Conservation (phyloP, 2,113 vertebrate species). For the Plestiodon gilberti region DNA sequence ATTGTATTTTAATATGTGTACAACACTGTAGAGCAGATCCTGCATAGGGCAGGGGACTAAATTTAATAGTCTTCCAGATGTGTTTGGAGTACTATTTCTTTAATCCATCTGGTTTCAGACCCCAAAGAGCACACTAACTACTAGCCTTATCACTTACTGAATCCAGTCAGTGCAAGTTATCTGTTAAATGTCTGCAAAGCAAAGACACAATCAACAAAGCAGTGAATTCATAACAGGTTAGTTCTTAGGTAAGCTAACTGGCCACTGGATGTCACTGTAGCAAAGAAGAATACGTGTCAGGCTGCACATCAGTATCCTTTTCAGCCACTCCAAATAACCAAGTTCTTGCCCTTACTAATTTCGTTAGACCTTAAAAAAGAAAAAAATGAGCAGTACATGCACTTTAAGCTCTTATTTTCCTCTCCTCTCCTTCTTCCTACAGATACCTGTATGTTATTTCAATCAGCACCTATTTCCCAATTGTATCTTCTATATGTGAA, state of each 20-base stretch:
- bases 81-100: constrained; percentile 16
- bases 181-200: constrained; percentile 36
- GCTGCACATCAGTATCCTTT: not conserved
- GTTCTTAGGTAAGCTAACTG: not conserved
- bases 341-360: not conserved
- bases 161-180: constrained; percentile 37
- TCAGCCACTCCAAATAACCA: not conserved
- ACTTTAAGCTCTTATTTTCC: not conserved
- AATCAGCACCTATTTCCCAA: not conserved
- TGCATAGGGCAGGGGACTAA: constrained; percentile 34
- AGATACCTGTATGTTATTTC: not conserved
- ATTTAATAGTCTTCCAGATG: constrained; percentile 40
- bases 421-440: no score
- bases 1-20: not conserved
- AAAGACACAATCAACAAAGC: not conserved
- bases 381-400: not conserved
- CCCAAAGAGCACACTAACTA: constrained; percentile 29
- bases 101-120: constrained; percentile 53
- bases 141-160: constrained; percentile 40
- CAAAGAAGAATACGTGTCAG: constrained; percentile 2
- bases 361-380: not conserved
- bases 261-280: constrained; percentile 20
- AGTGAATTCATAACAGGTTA: not conserved
- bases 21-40: not conserved
- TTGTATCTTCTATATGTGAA: not conserved